Conservation (phyloP, 1,140 invertebrate species). For the Coenobita brevimanus region DNA sequence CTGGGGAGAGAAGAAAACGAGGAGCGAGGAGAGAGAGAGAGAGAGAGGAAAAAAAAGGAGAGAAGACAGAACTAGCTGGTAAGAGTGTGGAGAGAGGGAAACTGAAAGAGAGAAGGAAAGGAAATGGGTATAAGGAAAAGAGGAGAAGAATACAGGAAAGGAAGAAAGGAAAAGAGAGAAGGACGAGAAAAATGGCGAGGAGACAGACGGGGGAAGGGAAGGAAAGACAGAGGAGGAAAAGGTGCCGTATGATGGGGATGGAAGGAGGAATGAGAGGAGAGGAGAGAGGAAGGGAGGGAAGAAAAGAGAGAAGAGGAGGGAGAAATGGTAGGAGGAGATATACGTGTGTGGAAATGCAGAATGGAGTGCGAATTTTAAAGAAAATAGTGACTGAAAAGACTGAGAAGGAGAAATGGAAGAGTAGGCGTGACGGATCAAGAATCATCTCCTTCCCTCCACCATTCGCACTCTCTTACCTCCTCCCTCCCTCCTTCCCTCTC, state of each 20-base stretch:
- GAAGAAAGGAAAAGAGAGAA: neutral
- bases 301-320: neutral
- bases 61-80: neutral
- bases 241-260: neutral
- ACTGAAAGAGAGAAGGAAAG: neutral
- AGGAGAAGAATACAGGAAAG: neutral
- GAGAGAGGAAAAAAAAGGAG: slow-evolving; percentile 14
- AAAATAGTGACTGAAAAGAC: no score
- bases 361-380: no score
- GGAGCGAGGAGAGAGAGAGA: neutral
- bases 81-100: neutral
- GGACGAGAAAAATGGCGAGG: neutral
- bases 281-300: neutral
- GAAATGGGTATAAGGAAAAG: neutral
- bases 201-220: neutral
- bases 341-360: no score
- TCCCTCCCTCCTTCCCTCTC: no score
- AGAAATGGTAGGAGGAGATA: no score
- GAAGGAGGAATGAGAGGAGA: neutral
- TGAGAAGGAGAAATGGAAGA: no score
- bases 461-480: no score
- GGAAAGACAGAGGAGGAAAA: neutral
- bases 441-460: no score
- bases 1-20: neutral
- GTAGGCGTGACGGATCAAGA: no score